Percentiles rank a stretch among this genome's conserved stretches.
These are phyloP conservation scores for Malurus elegans DNA, from an alignment of 2,113 vertebrate genomes.

Conservation along the genomic window DNA sequence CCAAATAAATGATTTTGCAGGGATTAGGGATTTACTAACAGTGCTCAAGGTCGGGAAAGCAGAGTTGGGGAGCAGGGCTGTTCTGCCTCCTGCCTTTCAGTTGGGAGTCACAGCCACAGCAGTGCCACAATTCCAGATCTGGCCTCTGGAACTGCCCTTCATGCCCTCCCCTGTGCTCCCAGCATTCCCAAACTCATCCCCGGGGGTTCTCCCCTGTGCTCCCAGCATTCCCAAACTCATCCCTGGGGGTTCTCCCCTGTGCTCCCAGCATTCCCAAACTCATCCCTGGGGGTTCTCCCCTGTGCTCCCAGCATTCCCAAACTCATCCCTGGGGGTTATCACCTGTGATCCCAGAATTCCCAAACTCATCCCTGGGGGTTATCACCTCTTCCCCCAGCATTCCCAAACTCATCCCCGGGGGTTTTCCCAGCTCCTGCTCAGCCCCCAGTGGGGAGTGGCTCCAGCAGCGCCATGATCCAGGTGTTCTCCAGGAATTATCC, in stretches of 20 bases:
- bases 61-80: background rate
- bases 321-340: background rate
- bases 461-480: background rate
- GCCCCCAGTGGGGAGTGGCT: accelerated
- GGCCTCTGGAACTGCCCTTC: background rate
- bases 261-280: no score
- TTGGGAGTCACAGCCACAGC: accelerated
- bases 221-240: no score
- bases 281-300: no score
- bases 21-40: constrained; percentile 8
- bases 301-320: no score
- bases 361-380: accelerated
- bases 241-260: no score
- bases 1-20: background rate
- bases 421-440: background rate
- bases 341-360: background rate
- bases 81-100: background rate
- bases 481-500: accelerated
- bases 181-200: background rate
- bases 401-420: accelerated
- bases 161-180: accelerated
- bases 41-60: background rate
- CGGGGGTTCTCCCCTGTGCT: accelerated
- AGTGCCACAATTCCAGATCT: background rate
- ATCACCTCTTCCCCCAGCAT: no score